Percentiles rank a stretch among this genome's conserved stretches.
phyloP scores from a whole-genome alignment of 2,797 vertebrate genomes.

The Thaleichthys pacificus region DNA sequence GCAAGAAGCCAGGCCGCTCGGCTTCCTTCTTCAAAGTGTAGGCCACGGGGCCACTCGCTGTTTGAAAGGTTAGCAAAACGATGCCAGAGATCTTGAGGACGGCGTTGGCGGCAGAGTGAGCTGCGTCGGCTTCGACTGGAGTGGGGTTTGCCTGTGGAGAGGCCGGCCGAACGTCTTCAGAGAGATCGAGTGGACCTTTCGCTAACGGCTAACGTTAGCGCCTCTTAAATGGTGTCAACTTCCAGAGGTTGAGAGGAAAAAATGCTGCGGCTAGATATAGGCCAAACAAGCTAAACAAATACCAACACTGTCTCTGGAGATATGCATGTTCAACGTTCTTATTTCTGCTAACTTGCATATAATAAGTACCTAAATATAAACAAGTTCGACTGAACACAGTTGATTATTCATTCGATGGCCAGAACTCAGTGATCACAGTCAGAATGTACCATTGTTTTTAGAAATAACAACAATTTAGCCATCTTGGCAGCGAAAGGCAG shows the following conservation, averaged over 20 bases:
- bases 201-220: slow-evolving; percentile 1
- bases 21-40: slow-evolving; percentile 63
- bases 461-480: slow-evolving; percentile 21
- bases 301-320: neutral
- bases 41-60: slow-evolving; percentile 2
- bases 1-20: slow-evolving; percentile 67
- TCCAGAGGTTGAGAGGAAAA: neutral
- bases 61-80: slow-evolving; percentile 72
- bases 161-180: neutral
- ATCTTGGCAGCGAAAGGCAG: slow-evolving; percentile 22
- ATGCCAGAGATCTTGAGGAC: slow-evolving; percentile 55
- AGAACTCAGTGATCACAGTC: neutral
- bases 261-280: neutral
- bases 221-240: slow-evolving; percentile 4
- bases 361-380: too few species aligned
- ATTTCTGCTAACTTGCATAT: too few species aligned
- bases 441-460: slow-evolving; percentile 19
- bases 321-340: neutral
- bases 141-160: slow-evolving; percentile 46
- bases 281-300: neutral
- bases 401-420: too few species aligned
- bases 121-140: slow-evolving; percentile 52
- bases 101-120: neutral
- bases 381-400: too few species aligned
- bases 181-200: neutral